Percentiles rank a stretch among this genome's conserved stretches.
Conservation (phyloP, 2,888 invertebrate species). For the Metacarcinus magister region DNA sequence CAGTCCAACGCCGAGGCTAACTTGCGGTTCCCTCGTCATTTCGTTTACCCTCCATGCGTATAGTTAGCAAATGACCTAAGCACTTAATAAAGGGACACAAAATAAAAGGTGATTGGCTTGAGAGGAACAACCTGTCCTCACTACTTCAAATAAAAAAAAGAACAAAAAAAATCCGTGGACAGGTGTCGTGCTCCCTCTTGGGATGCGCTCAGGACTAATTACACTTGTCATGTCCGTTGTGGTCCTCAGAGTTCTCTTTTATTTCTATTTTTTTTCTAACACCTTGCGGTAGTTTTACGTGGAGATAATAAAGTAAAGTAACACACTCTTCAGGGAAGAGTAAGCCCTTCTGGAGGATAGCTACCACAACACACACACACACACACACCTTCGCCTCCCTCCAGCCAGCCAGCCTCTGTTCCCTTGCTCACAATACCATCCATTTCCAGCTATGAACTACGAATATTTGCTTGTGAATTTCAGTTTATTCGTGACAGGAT, state of each 20-base stretch:
- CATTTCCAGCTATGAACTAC: not conserved
- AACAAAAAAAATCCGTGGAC: no score
- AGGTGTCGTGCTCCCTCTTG: no score
- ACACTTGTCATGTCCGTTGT: not conserved
- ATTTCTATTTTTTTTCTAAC: not conserved
- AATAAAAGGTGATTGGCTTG: no score
- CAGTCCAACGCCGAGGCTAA: no score
- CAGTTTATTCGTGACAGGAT: not conserved
- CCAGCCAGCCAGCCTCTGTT: not conserved
- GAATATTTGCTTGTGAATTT: no score
- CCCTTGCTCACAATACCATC: not conserved
- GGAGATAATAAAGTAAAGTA: not conserved
- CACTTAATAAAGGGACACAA: no score
- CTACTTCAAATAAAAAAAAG: no score
- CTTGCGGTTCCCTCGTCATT: no score
- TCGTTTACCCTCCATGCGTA: no score
- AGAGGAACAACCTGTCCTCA: no score
- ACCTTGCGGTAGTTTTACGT: not conserved
- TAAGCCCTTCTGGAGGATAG: not conserved
- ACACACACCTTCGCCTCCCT: not conserved
- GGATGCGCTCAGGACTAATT: no score
- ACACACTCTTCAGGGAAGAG: not conserved
- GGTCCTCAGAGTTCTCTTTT: not conserved
- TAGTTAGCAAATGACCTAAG: no score
- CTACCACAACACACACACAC: not conserved